Percentiles rank a stretch among this genome's conserved stretches.
These are phyloP conservation scores for Ypsolopha sequella DNA, from an alignment of 2,888 invertebrate genomes.

Conservation along the genomic window DNA sequence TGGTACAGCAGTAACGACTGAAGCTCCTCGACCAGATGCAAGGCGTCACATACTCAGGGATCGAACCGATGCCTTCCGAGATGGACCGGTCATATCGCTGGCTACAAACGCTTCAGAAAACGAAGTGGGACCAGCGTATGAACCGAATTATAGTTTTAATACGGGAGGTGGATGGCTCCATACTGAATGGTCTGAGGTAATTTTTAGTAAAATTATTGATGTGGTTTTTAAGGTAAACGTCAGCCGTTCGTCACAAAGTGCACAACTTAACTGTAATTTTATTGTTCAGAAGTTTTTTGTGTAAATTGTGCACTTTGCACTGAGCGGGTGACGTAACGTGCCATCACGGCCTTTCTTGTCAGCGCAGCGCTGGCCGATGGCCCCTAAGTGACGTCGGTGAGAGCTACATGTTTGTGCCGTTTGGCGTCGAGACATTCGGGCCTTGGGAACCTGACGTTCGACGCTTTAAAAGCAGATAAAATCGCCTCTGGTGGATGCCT, in stretches of 20 bases:
- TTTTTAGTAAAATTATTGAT: conserved; percentile 8
- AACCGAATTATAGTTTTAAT: conserved; percentile 40
- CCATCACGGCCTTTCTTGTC: no score
- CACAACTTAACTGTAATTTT: background rate
- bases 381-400: no score
- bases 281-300: background rate
- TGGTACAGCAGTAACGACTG: conserved; percentile 32
- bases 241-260: background rate
- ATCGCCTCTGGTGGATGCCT: no score
- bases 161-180: conserved; percentile 68
- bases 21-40: conserved; percentile 39
- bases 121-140: conserved; percentile 31
- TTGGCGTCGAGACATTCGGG: no score
- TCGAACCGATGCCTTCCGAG: conserved; percentile 47
- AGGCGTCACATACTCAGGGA: conserved; percentile 53
- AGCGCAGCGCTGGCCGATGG: no score
- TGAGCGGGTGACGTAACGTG: no score
- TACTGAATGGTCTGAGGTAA: conserved; percentile 72
- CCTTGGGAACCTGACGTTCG: no score
- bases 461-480: no score
- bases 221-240: background rate
- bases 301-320: no score
- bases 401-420: no score
- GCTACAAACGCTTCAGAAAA: conserved; percentile 40
- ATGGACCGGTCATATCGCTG: conserved; percentile 48